Conservation (phyloP, 2,797 vertebrate genomes). For the Potorous gilbertii region DNA sequence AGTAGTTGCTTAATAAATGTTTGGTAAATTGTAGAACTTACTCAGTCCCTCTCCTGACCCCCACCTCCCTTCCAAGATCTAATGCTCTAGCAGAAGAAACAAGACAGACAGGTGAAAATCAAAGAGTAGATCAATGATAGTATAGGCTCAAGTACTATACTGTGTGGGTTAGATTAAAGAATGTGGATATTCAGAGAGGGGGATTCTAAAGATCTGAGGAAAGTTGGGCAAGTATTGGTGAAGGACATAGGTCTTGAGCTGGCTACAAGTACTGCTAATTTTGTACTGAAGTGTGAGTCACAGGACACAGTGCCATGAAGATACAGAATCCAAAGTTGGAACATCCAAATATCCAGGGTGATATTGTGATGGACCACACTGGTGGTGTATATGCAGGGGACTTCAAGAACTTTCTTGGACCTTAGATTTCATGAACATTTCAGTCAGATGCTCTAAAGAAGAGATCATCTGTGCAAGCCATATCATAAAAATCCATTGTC, state of each 20-base stretch:
- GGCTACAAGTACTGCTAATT: background rate
- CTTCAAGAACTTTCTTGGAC: background rate
- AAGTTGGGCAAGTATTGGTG: background rate
- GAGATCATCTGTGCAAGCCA: background rate
- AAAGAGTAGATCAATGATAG: background rate
- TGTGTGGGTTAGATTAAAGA: background rate
- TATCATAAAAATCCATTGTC: background rate
- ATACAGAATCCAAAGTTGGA: background rate
- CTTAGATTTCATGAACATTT: background rate
- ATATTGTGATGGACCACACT: background rate
- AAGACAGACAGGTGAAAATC: background rate
- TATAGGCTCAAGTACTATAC: background rate
- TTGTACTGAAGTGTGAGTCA: background rate
- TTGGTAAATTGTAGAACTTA: background rate
- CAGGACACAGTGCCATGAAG: background rate
- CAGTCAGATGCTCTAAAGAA: background rate
- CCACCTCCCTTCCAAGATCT: background rate
- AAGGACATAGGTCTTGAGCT: background rate
- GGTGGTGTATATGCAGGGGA: background rate
- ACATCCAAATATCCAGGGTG: background rate
- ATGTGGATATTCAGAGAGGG: background rate
- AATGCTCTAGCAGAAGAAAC: background rate
- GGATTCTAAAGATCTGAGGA: background rate
- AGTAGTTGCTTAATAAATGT: background rate
- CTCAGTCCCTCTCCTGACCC: background rate